phyloP scores from a whole-genome alignment of 2,888 invertebrate species.

The Falcaria lacertinaria region DNA sequence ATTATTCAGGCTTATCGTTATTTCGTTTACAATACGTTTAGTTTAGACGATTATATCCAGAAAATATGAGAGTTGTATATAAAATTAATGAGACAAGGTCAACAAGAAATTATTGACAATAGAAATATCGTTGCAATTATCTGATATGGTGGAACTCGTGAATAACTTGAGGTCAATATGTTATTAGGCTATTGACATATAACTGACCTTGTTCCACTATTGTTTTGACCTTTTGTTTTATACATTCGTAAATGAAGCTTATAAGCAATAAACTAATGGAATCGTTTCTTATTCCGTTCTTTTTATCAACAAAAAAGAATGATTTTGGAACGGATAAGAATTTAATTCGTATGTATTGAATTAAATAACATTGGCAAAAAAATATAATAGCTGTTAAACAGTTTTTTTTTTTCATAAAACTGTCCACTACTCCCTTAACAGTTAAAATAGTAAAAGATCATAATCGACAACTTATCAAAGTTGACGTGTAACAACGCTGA shows the following conservation, averaged over 20 bases:
- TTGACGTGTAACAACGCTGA: slow-evolving; percentile 27
- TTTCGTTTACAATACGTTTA: slow-evolving; percentile 9
- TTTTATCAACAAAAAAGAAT: not conserved
- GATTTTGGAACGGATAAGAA: too few relatives aligned
- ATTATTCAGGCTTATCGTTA: slow-evolving; percentile 14
- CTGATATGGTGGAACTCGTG: slow-evolving; percentile 65
- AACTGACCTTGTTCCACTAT: slow-evolving; percentile 53
- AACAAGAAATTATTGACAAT: slow-evolving; percentile 52
- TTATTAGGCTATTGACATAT: slow-evolving; percentile 58
- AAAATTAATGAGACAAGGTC: slow-evolving; percentile 46
- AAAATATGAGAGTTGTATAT: slow-evolving; percentile 3
- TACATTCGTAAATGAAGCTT: not conserved
- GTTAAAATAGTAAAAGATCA: slow-evolving; percentile 21
- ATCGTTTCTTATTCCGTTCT: not conserved
- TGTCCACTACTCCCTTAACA: not conserved
- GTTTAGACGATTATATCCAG: slow-evolving; percentile 9
- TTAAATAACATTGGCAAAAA: too few relatives aligned
- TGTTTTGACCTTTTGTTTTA: slow-evolving; percentile 26
- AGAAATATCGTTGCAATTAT: slow-evolving; percentile 61
- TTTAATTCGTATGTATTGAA: too few relatives aligned
- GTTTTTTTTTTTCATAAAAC: not conserved
- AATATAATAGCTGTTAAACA: too few relatives aligned
- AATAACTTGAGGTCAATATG: slow-evolving; percentile 57
- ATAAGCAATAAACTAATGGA: too few relatives aligned
- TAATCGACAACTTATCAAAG: slow-evolving; percentile 32